Conservation (phyloP, 2,888 invertebrate species). For the Myopa tessellatipennis region DNA sequence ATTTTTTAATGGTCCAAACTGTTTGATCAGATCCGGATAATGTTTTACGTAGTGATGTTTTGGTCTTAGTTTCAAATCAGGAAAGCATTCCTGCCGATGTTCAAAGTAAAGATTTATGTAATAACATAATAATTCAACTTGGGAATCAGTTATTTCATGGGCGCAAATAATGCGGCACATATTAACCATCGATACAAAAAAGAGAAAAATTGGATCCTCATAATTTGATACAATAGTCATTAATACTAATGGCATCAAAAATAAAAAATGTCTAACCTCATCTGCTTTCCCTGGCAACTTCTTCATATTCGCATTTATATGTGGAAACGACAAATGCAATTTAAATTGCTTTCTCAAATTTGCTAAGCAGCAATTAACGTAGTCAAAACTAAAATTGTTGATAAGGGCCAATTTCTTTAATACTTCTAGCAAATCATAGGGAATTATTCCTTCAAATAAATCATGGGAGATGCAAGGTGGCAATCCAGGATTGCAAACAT, state of each 20-base stretch:
- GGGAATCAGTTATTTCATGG: conserved; percentile 2
- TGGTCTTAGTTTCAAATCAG: conserved; percentile 34
- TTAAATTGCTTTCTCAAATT: conserved; percentile 31
- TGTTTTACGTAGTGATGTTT: conserved; percentile 42
- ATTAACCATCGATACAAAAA: neutral
- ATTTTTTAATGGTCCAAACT: conserved; percentile 42
- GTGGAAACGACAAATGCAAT: conserved; percentile 34
- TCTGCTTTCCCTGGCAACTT: conserved; percentile 5
- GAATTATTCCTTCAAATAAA: conserved; percentile 41
- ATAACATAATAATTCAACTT: conserved; percentile 34
- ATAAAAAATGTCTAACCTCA: conserved; percentile 1
- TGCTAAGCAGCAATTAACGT: conserved; percentile 39
- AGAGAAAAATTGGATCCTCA: neutral
- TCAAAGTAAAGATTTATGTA: conserved; percentile 39
- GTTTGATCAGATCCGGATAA: conserved; percentile 41
- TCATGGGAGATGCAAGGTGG: conserved; percentile 40
- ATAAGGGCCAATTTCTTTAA: conserved; percentile 30
- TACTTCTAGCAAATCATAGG: conserved; percentile 38
- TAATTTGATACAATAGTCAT: conserved; percentile 3
- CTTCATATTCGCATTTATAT: neutral
- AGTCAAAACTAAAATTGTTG: conserved; percentile 37
- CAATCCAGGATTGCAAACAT: conserved; percentile 39
- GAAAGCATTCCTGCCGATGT: conserved; percentile 31
- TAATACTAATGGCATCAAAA: neutral
- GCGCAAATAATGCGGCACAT: neutral